Base-by-base conservation (phyloP, 2,888 invertebrate species). In the Morpho deidamia region DNA sequence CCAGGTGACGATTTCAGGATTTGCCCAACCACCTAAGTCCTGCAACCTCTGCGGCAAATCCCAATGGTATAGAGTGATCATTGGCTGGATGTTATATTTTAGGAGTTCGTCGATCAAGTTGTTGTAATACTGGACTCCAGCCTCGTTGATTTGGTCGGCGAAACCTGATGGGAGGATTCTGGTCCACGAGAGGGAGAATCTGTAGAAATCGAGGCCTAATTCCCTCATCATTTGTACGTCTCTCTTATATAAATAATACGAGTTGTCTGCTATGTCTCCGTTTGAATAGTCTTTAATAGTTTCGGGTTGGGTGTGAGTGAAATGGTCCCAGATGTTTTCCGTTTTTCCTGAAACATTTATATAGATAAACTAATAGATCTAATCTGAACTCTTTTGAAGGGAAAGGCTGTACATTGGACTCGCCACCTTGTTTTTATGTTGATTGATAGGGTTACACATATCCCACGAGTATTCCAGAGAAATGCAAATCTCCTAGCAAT, bases 171-270 rank as follows among this genome's bases (percentile, higher is more conserved):
- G 94, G 56, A 95, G 76, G 14, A 95, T 84, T 33, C 95, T 81
- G 0, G 92, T 66, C 95, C 95, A 95, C 0, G 93, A 91, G 51
- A 93, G 73, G 0, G 93, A 93, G 70, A 93, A 93, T 34, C 81
- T 76, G 59, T 82, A 92, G 55, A 85, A 82, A 49, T 90, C 66
- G 0, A 90, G 71, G 0, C 84, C 83, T 9, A 90, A 44, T 14
- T 85, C 71, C 3, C 63, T 60, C 2, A 80, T 59, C 38, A 89
- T 70, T 35, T 77, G 66, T 1, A 91, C 68, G 59, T 90, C 90
- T 12, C 91, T 88, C 64, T 82, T 74, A 74, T 90, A 92, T 23
- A 23, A 23, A 23, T 23, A 23, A 5, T 77, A 79, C 2, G 76
- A 76, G 56, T 94, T 91, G 63, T 92, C 92, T 0, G 94, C 92